phyloP scores from a whole-genome alignment of 2,797 vertebrate species.

The Octomys mimax region DNA sequence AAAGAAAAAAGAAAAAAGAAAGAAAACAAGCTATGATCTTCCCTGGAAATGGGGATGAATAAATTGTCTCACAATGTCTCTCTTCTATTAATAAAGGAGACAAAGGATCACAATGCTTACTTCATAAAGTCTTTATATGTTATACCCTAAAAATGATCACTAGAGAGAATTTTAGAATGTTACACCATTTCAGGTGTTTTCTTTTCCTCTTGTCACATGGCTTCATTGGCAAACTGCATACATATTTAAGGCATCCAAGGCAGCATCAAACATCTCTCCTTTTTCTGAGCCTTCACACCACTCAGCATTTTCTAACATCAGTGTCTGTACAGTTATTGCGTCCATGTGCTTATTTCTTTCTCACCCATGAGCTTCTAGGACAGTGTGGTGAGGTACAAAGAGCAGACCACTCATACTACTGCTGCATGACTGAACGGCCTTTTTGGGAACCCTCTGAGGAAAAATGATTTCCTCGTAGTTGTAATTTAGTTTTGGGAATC shows the following conservation, averaged over 20 bases:
- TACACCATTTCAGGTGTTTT: background rate
- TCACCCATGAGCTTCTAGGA: background rate
- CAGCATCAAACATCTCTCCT: background rate
- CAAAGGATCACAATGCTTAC: background rate
- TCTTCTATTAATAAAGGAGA: too few relatives aligned
- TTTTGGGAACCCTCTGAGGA: background rate
- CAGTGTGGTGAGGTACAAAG: background rate
- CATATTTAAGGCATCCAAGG: background rate
- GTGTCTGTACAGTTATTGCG: background rate
- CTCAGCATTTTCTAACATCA: background rate
- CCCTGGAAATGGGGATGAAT: background rate
- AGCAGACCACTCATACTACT: background rate
- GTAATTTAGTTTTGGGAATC: background rate
- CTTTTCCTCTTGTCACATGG: background rate
- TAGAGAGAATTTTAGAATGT: background rate
- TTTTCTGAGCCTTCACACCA: fast-evolving
- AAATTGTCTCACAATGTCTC: background rate
- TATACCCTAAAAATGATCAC: background rate
- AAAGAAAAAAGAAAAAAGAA: too few relatives aligned
- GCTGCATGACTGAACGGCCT: background rate
- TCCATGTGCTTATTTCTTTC: fast-evolving
- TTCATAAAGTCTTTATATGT: background rate
- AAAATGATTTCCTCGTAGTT: background rate
- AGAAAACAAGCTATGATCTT: background rate
- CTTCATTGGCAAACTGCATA: background rate